A percentile compares a stretch with the other conserved stretches of the same genome.
phyloP scores from a whole-genome alignment of 2,113 vertebrate species.

The Clarias gariepinus region DNA sequence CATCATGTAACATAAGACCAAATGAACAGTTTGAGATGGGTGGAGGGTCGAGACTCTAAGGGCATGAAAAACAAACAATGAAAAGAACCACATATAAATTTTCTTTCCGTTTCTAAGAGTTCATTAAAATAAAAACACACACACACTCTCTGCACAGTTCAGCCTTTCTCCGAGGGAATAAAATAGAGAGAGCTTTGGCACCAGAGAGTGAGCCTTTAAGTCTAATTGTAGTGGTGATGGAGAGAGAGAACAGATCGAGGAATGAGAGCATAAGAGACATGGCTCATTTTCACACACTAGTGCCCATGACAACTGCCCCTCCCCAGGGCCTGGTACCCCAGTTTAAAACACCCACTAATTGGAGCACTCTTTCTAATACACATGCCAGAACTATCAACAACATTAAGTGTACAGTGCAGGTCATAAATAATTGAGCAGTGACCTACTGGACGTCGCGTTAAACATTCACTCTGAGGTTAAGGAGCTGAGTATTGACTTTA shows the following conservation, averaged over 20 bases:
- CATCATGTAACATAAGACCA: constrained; percentile 63
- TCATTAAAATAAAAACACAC: constrained; percentile 32
- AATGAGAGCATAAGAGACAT: constrained; percentile 28
- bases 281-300: constrained; percentile 34
- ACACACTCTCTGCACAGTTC: background rate
- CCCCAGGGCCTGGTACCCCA: constrained; percentile 3
- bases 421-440: background rate
- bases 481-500: background rate
- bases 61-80: constrained; percentile 65
- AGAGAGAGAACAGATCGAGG: constrained; percentile 44
- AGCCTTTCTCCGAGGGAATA: constrained; percentile 22
- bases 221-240: constrained; percentile 50
- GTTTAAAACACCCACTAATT: constrained; percentile 35
- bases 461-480: constrained; percentile 7
- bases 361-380: constrained; percentile 20
- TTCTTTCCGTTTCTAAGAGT: constrained; percentile 46
- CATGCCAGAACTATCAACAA: constrained; percentile 34
- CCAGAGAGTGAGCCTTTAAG: constrained; percentile 25
- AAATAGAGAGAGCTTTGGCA: constrained; percentile 36
- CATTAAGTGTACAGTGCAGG: background rate
- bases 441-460: background rate
- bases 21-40: constrained; percentile 47
- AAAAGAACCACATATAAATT: constrained; percentile 47
- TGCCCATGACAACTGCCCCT: constrained; percentile 38
- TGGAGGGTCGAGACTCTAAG: constrained; percentile 39